A percentile compares a stretch with the other conserved stretches of the same genome.
Conservation (phyloP, 2,113 vertebrate species). For the Phalacrocorax carbo region DNA sequence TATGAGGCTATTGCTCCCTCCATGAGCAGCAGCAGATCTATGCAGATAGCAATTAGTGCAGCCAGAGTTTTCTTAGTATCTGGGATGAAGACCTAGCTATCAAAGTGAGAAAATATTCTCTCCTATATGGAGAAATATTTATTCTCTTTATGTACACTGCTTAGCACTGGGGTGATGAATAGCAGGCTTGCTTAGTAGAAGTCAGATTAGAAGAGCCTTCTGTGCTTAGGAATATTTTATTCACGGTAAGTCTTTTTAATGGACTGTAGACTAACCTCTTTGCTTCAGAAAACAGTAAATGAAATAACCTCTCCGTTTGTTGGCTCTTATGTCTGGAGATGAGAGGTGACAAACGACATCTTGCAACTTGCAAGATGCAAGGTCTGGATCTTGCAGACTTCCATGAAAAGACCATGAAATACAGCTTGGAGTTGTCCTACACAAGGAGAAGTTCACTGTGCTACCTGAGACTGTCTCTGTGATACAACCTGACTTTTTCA, state of each 20-base stretch:
- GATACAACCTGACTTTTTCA: neutral
- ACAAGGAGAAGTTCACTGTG: neutral
- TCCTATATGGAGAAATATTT: neutral
- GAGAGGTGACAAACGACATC: neutral
- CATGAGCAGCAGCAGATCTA: neutral
- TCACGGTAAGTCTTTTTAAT: neutral
- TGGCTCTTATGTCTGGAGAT: neutral
- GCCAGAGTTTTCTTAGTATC: neutral
- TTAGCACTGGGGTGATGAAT: neutral
- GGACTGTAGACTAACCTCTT: neutral
- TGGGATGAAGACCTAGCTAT: neutral
- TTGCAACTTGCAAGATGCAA: neutral
- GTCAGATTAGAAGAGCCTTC: neutral
- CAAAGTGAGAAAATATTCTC: neutral
- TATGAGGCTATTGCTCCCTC: neutral
- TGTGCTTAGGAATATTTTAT: neutral
- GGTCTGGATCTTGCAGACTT: neutral
- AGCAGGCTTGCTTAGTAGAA: neutral
- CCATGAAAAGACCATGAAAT: neutral
- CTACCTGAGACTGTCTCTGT: neutral
- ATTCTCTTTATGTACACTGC: neutral
- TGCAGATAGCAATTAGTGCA: neutral
- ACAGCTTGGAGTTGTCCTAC: neutral
- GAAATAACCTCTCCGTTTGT: neutral
- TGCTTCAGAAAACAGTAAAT: neutral